phyloP scores from a whole-genome alignment of 2,113 vertebrate species.

The Lagopus leucura region DNA sequence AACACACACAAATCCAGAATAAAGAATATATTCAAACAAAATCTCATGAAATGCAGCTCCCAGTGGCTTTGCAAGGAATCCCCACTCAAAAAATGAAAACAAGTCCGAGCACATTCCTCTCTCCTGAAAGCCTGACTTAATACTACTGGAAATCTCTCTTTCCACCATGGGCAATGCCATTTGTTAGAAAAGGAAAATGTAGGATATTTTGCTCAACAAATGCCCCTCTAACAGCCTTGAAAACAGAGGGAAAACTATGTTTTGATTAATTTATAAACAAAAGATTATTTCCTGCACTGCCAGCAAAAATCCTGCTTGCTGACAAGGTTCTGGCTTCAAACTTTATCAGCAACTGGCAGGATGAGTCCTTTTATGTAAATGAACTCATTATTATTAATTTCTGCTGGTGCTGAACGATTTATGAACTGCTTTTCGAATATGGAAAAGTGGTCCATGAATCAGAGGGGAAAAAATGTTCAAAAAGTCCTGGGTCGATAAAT shows the following conservation, averaged over 20 bases:
- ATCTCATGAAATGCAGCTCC: not conserved
- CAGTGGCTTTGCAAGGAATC: not conserved
- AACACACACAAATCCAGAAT: not conserved
- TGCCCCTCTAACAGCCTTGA: not conserved
- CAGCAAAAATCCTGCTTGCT: constrained; percentile 64
- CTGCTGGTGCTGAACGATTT: constrained; percentile 79
- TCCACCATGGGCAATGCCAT: not conserved
- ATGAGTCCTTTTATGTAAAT: constrained; percentile 82
- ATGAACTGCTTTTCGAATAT: constrained; percentile 79
- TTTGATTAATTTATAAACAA: constrained; percentile 58
- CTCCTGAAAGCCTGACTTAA: not conserved
- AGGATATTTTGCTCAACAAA: not conserved
- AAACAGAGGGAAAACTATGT: constrained; percentile 22
- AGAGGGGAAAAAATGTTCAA: constrained; percentile 78
- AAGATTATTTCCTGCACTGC: constrained; percentile 42
- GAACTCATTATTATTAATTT: constrained; percentile 84
- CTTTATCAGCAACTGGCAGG: constrained; percentile 76
- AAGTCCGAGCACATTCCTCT: not conserved
- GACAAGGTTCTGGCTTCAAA: constrained; percentile 57
- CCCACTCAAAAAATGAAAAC: not conserved
- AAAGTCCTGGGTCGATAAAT: constrained; percentile 80
- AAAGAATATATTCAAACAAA: not conserved
- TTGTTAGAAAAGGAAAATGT: not conserved
- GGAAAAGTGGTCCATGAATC: constrained; percentile 81
- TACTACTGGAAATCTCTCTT: not conserved